Percentiles rank a stretch among this genome's conserved stretches.
Conservation (phyloP, 2,888 invertebrate species). For the Geophilus truncorum region DNA sequence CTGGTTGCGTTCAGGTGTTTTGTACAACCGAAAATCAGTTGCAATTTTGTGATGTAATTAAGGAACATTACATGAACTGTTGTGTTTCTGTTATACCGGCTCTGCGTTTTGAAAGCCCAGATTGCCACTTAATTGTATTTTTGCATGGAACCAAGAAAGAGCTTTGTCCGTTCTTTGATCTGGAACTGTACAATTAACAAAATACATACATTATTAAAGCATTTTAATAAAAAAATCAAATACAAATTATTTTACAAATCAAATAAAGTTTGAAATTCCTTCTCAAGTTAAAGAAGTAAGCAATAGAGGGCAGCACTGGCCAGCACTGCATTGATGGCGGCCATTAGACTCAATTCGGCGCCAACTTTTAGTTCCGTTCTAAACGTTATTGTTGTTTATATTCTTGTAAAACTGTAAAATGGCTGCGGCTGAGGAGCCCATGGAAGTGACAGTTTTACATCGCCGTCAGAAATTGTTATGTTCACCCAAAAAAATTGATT, state of each 20-base stretch:
- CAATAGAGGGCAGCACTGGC: neutral
- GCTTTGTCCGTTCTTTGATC: too few species aligned
- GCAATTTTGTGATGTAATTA: neutral
- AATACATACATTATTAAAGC: neutral
- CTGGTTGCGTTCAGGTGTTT: neutral
- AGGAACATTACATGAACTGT: neutral
- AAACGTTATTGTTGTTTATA: too few species aligned
- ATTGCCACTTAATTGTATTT: neutral
- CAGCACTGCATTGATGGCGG: neutral
- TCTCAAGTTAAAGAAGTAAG: neutral
- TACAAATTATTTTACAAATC: too few species aligned
- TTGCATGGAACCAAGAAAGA: neutral
- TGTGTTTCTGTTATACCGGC: constrained; percentile 4
- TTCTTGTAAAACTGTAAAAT: too few species aligned
- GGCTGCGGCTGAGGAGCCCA: too few species aligned
- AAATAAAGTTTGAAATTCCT: too few species aligned
- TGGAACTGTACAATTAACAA: too few species aligned
- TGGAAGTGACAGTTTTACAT: too few species aligned
- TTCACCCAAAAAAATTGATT: too few species aligned
- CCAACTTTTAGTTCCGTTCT: neutral
- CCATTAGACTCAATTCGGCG: neutral
- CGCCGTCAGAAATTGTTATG: too few species aligned
- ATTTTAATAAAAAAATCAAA: neutral
- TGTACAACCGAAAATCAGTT: neutral
- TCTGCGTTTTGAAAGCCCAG: neutral